Base-by-base conservation (phyloP, 2,888 invertebrate species). In the Noctua fimbriata region DNA sequence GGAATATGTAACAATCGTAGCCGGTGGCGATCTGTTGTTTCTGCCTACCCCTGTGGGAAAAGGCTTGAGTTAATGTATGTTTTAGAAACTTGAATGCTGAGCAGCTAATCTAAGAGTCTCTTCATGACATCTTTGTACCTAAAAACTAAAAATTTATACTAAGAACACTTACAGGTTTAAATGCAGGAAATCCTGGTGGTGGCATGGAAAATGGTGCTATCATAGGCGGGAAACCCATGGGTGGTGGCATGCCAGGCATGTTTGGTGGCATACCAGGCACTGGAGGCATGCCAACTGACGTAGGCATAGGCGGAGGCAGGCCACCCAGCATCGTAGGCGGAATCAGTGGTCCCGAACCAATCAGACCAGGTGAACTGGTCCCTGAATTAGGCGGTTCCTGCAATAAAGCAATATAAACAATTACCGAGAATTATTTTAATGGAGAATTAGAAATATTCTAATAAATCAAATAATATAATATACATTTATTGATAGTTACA, bases 201-300 rank as follows among this genome's bases (percentile, higher is more conserved):
- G 98, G 98, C 92, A 98, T 98, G 63, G 97, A 98, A 93, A 98
- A 98, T 41, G 98, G 98, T 44, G 98, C 98, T 80, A 98, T 97
- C 96, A 98, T 97, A 5, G 97, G 97, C 16, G 97, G 97, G 88
- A 97, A 97, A 44, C 95, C 97, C 65, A 65, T 65, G 21, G 65
- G 65, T 65, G 65, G 65, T 65, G 65, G 65, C 65, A 65, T 65
- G 36, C 65, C 65, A 65, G 63, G 63, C 95, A 97, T 95, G 1
- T 96, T 95, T 2, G 97, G 96, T 74, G 97, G 95, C 87, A 97
- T 90, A 2, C 96, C 96, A 7, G 97, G 96, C 63, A 96, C 95
- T 0, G 96, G 96, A 0, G 97, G 97, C 95, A 97, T 97, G 1
- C 97, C 95, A 1, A 96, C 96, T 24, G 97, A 92, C 5, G 97